phyloP scores from a whole-genome alignment of 2,888 invertebrate species.

The Cerastis rubricosa region DNA sequence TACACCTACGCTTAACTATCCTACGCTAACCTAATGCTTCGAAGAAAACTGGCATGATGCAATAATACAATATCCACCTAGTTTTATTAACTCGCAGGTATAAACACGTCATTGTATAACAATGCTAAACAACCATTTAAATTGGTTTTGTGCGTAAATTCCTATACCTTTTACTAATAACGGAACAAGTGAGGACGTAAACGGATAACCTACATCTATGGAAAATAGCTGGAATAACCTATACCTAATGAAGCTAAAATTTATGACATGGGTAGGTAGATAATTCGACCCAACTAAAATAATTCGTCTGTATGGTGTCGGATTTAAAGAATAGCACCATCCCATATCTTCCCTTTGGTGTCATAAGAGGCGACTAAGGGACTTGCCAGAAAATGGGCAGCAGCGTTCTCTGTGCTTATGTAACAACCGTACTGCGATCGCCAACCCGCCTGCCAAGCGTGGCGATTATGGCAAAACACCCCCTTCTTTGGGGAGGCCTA shows the following conservation, averaged over 20 bases:
- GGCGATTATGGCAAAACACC: too few relatives aligned
- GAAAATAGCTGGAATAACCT: background rate
- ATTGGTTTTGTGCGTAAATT: background rate
- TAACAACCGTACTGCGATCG: too few relatives aligned
- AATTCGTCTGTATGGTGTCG: too few relatives aligned
- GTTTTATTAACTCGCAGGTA: background rate
- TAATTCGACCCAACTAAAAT: background rate
- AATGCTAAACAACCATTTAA: background rate
- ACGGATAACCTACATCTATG: background rate
- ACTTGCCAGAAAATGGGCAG: too few relatives aligned
- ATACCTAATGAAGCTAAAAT: background rate
- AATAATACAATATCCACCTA: background rate
- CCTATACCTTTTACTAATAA: background rate
- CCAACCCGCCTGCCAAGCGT: too few relatives aligned
- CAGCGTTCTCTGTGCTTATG: too few relatives aligned
- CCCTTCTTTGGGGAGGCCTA: too few relatives aligned
- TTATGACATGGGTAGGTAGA: background rate
- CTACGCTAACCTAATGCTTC: too few relatives aligned
- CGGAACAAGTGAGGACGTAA: background rate
- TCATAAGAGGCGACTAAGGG: too few relatives aligned
- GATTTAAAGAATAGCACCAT: too few relatives aligned
- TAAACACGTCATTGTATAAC: background rate
- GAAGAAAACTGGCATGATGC: background rate
- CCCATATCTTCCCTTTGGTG: too few relatives aligned
- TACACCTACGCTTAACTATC: too few relatives aligned